Percentiles rank a stretch among this genome's conserved stretches.
Evolutionary conservation across 2,797 vertebrate genomes (phyloP).

Genomic region (Poeciliopsis turneri): DNA sequence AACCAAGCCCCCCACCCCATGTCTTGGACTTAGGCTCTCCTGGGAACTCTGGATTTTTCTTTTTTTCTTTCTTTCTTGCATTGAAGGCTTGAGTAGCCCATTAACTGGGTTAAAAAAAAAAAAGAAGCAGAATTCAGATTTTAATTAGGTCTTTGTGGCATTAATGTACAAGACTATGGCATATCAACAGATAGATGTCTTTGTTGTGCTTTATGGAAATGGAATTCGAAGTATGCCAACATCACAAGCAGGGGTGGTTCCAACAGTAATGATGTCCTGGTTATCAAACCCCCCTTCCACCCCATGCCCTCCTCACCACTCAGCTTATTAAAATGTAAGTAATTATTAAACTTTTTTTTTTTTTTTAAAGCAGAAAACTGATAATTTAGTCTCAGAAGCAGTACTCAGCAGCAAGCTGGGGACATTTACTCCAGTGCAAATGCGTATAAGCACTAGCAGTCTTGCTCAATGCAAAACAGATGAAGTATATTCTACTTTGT

Average conservation of each 20-base stretch:
- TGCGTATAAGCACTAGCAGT: no score
- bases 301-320: no score
- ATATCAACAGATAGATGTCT: constrained; percentile 35
- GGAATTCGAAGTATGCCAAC: constrained; percentile 42
- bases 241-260: not conserved
- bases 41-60: constrained; percentile 53
- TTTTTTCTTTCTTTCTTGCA: constrained; percentile 4
- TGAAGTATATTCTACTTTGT: no score
- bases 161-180: constrained; percentile 42
- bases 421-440: no score
- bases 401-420: no score
- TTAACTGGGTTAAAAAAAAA: constrained; percentile 39
- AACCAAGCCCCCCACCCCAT: constrained; percentile 55
- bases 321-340: no score
- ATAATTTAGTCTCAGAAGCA: no score
- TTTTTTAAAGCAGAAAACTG: no score
- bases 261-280: no score
- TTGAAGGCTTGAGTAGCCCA: constrained; percentile 49
- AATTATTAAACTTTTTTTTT: no score
- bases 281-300: no score
- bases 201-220: constrained; percentile 34
- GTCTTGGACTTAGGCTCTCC: constrained; percentile 65
- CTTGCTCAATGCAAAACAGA: no score
- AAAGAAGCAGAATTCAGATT: constrained; percentile 33
- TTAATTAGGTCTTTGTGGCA: constrained; percentile 63